Base-by-base conservation (phyloP, 2,888 invertebrate genomes). In the Agapostemon virescens region DNA sequence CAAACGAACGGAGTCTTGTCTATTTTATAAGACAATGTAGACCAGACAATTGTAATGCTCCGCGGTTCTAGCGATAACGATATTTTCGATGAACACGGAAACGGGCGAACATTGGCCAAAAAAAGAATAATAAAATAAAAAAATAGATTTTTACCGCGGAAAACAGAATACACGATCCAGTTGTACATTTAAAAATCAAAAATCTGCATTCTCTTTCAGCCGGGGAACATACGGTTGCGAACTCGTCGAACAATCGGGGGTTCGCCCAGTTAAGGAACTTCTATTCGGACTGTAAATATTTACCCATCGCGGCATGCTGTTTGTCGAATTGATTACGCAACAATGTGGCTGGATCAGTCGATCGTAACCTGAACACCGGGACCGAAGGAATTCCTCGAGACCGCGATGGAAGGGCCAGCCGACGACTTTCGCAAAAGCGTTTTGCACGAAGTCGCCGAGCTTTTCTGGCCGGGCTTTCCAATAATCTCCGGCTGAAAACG, bases 401-500 rank as follows among this genome's bases (percentile, higher is more conserved):
- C 36, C 58, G 20, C n/a, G 49, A n/a, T n/a, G 78, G 69, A 71
- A 30, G 17, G 58, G 17, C 58, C 71, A 64, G 20, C n/a, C n/a
- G 40, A 33, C 63, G 69, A 61, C 49, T 49, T n/a, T 49, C n/a
- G 69, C 72, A 74, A 69, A 72, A 77, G 79, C 58, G 71, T 49
- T 49, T 49, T 1, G n/a, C 68, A 78, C 79, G 80, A 81, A 81
- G 77, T 77, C 77, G 73, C 49, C 75, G 69, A 71, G 68, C 74
- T 64, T 36, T 49, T 52, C 55, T 42, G 69, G 55, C 33, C 61
- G 64, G 76, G 77, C 69, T 83, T 87, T 83, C 86, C 87, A 88
- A 87, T 88, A 88, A 88, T 87, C 86, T 86, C 82, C 15, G 83
- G 68, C 82, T 83, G 86, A 84, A 87, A 88, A 88, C 88, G 87